Base-by-base conservation (phyloP, 1,140 invertebrate genomes). In the Theocolax elegans region DNA sequence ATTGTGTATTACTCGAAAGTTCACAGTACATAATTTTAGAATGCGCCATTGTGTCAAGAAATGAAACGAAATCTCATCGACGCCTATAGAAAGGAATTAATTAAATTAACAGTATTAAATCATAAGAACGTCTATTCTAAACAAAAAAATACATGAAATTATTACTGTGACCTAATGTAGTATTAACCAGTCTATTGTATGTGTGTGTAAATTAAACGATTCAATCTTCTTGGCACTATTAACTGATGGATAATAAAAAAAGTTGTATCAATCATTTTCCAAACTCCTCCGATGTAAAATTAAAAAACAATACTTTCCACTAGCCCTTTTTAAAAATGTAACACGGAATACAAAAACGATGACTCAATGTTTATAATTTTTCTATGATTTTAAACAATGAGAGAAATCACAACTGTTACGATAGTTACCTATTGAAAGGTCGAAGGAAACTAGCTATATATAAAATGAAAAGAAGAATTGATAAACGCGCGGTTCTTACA, bases 101-200 rank as follows among this genome's bases (percentile, higher is more conserved):
- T 42, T 42, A 31, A 68, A 60, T 23, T 17, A 53, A 27, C 67
- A 68, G 25, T 67, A 67, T 59, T 63, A 63, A 46, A 31, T 44
- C 19, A 23, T 63, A 51, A 54, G 9, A 44, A 44, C 15, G 48
- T 63, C 17, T 46, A 44, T 31, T 21, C 27, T 29, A 54, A 60
- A 67, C 6, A 60, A 46, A 59, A 23, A 56, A 38, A 35, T 35
- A 35, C 4, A 35, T 2, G 48, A 68, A 69, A 69, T 63, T 44
- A 49, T 69, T 60, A 62, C 67, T 69, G 48, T 69, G 58, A 69
- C 67, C 35, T 62, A 53, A 60, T 63, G 40, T 63, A 63, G 58
- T 62, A 63, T 19, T 63, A 54, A 54, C 51, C 59, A 54, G 21
- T 69, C 49, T 54, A 46, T n/a, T n/a, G 53, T 46, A 44, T 38